Evolutionary conservation across 92 coral and sea anemone genomes (phyloP).

Genomic region (Zoanthus sansibaricus): DNA sequence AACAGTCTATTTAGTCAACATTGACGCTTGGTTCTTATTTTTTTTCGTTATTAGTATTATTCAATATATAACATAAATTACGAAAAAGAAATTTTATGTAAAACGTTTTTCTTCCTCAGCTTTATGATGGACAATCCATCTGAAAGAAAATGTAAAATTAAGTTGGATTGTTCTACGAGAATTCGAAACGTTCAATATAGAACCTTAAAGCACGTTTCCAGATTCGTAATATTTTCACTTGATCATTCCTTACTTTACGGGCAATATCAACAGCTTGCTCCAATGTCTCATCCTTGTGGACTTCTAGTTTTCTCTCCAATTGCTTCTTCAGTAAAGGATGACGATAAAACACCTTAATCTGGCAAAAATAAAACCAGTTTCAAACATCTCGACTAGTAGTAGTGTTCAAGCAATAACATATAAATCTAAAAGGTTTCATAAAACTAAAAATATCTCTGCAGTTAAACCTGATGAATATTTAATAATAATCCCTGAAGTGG

Average conservation of each 20-base stretch:
- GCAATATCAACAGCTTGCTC: conserved; percentile 75
- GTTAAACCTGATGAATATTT: too few relatives aligned
- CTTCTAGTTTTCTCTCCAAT: conserved; percentile 82
- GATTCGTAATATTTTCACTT: background rate
- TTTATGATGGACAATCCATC: too few relatives aligned
- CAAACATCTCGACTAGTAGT: background rate
- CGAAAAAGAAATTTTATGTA: background rate
- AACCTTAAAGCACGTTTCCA: background rate
- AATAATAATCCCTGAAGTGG: too few relatives aligned
- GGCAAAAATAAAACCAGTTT: background rate
- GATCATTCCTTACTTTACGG: conserved; percentile 63
- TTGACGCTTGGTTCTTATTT: too few relatives aligned
- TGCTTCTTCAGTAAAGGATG: conserved; percentile 74
- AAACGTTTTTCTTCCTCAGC: background rate
- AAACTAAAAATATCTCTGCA: too few relatives aligned
- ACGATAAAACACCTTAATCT: conserved; percentile 92
- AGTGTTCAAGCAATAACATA: background rate
- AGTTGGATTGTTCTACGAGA: background rate
- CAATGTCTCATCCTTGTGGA: conserved; percentile 88
- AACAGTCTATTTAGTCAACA: too few relatives aligned
- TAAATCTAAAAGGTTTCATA: background rate
- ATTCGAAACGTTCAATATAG: background rate
- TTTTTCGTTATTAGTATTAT: too few relatives aligned
- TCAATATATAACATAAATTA: too few relatives aligned
- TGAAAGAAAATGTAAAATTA: too few relatives aligned